Base-by-base conservation (phyloP, 1,140 invertebrate species). In the Neodiprion virginianus region DNA sequence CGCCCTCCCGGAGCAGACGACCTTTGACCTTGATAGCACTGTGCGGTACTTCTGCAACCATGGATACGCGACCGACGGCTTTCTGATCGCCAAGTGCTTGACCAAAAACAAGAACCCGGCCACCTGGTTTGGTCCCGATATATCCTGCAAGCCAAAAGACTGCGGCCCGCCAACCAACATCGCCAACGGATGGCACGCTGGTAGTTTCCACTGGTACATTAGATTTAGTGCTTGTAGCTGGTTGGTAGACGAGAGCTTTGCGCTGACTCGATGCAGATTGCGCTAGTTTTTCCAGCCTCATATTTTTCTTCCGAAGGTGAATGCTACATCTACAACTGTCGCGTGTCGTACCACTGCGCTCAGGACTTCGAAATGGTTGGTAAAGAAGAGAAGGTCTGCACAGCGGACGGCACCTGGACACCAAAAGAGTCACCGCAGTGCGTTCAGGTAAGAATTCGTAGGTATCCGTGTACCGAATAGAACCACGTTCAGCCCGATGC, bases 341-440 rank as follows among this genome's bases (percentile, higher is more conserved):
- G 93, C 5, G 95, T 97, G 1, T 94, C 92, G n/a, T 97, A 97
- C 79, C 92, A 95, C 72, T 98, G 97, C 83, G 92, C 95, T 17
- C 94, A 95, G 74, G 96, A 96, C 0, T 98, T 95, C 85, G 95
- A 97, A 83, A 86, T 97, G 69, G 92, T 95, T 8, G 96, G 96
- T 48, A 91, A 93, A 71, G 90, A 92, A 0, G 93, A 95, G 81
- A 88, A 94, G 8, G 93, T 92, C 82, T 97, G 95, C 83, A 94
- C 95, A 84, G 92, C 94, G 1, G 94, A 96, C 83, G 95, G 94
- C 1, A 92, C 89, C 81, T 96, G 95, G 96, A 92, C 91, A n/a
- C 96, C 96, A 8, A 92, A 93, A 81, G 94, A 96, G 80, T 87
- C 95, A 47, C 95, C 95, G 2, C 92, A 93, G 21, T 96, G 95